Conservation (phyloP, 2,797 vertebrate genomes). For the Falco columbarius region DNA sequence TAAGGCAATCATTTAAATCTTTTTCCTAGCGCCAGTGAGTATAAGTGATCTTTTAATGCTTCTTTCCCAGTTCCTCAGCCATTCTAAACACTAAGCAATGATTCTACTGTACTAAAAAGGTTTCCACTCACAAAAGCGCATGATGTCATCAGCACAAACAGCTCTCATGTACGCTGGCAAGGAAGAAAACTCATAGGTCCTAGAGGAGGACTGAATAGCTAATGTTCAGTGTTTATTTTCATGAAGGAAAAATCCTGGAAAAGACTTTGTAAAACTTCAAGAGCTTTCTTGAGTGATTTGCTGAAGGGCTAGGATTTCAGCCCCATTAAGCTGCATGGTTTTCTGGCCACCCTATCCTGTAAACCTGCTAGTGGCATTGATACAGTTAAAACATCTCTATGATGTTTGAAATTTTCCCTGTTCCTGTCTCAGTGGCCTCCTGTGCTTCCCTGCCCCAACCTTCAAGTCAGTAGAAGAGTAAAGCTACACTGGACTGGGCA, state of each 20-base stretch:
- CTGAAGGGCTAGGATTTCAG: not conserved
- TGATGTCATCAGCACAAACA: not conserved
- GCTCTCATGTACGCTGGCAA: not conserved
- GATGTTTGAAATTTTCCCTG: not conserved
- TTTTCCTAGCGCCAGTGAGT: not conserved
- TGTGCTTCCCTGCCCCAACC: not conserved
- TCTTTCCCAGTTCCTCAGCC: not conserved
- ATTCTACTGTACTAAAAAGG: not conserved
- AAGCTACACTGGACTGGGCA: not conserved
- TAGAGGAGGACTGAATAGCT: not conserved
- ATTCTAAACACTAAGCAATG: not conserved
- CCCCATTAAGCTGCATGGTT: not conserved
- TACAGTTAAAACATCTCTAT: not conserved
- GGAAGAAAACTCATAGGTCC: not conserved
- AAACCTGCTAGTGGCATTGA: not conserved
- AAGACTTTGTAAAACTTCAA: not conserved
- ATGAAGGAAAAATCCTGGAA: not conserved
- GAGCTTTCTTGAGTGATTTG: not conserved
- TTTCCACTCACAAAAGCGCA: not conserved
- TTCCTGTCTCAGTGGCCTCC: not conserved
- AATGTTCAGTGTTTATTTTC: not conserved
- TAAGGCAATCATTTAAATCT: not conserved
- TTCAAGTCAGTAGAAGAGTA: not conserved
- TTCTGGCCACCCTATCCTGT: not conserved
- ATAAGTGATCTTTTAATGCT: not conserved